Percentiles rank a stretch among this genome's conserved stretches.
These are phyloP conservation scores for Cantharis nigra DNA, from an alignment of 2,888 invertebrate species.

Conservation along the genomic window DNA sequence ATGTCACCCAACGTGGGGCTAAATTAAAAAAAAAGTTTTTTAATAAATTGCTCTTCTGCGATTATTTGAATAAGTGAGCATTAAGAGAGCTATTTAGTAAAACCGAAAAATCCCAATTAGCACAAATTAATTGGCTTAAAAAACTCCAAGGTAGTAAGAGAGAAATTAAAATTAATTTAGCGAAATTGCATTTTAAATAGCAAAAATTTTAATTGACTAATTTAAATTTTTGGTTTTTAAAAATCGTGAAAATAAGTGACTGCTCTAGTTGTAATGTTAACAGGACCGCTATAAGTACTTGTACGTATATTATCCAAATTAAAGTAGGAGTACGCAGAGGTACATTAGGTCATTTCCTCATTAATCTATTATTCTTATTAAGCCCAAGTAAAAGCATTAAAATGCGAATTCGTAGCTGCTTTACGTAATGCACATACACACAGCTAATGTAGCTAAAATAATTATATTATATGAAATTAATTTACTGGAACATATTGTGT, in stretches of 20 bases:
- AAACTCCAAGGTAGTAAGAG: neutral
- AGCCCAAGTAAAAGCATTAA: neutral
- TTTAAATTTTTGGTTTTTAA: neutral
- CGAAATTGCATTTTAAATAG: neutral
- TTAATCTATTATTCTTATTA: slow-evolving; percentile 4
- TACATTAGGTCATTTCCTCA: slow-evolving; percentile 2
- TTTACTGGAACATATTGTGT: neutral
- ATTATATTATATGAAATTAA: neutral
- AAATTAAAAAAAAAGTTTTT: too few relatives aligned
- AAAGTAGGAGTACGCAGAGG: neutral
- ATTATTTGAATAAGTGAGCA: neutral
- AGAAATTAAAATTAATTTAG: neutral
- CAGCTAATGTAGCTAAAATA: neutral
- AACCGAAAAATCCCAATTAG: too few relatives aligned
- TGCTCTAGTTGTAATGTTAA: neutral
- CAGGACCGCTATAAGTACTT: neutral
- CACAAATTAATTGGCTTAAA: neutral
- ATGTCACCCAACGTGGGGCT: too few relatives aligned
- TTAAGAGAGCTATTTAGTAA: too few relatives aligned
- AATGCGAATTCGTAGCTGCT: neutral
- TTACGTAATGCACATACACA: neutral
- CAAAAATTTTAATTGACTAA: neutral
- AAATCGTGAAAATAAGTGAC: neutral
- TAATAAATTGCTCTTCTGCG: too few relatives aligned
- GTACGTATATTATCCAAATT: neutral